A percentile compares a stretch with the other conserved stretches of the same genome.
phyloP scores from a whole-genome alignment of 2,797 vertebrate genomes.

The Eidolon dupreanum region DNA sequence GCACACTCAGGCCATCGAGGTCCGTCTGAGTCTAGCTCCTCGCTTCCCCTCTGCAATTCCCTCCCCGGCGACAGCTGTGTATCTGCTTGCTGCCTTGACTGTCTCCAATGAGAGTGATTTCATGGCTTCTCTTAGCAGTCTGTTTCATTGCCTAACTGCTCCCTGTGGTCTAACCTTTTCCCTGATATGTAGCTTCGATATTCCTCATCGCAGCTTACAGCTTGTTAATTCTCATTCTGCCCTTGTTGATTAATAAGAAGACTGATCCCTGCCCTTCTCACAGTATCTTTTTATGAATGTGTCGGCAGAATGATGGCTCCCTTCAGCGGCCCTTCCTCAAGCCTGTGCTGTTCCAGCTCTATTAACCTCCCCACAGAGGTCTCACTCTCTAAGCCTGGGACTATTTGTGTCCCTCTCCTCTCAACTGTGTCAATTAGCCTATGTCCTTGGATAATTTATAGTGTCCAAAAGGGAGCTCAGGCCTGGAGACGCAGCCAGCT shows the following conservation, averaged over 20 bases:
- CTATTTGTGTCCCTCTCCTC: slow-evolving; percentile 50
- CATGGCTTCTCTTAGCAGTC: not conserved
- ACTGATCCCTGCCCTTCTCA: slow-evolving; percentile 33
- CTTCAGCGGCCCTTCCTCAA: slow-evolving; percentile 14
- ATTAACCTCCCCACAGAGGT: slow-evolving; percentile 28
- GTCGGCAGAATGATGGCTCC: slow-evolving; percentile 46
- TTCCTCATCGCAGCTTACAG: slow-evolving; percentile 44
- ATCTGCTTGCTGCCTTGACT: slow-evolving; percentile 22
- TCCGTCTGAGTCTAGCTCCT: not conserved
- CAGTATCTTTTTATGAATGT: slow-evolving; percentile 50
- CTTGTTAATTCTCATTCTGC: slow-evolving; percentile 64
- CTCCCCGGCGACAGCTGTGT: not conserved
- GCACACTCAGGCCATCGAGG: not conserved
- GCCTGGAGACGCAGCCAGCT: slow-evolving; percentile 3
- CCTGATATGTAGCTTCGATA: slow-evolving; percentile 40
- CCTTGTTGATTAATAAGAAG: slow-evolving; percentile 47
- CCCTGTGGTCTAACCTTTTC: slow-evolving; percentile 38
- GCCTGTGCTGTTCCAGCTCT: not conserved
- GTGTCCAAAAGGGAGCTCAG: slow-evolving; percentile 27
- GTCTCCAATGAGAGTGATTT: slow-evolving; percentile 44
- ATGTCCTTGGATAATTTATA: slow-evolving; percentile 64
- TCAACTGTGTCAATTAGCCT: slow-evolving; percentile 65
- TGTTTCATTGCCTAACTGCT: slow-evolving; percentile 49
- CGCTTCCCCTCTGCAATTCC: not conserved
- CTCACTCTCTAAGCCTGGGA: slow-evolving; percentile 54